Evolutionary conservation across 2,888 invertebrate genomes (phyloP).

Genomic region (Notodonta dromedarius): DNA sequence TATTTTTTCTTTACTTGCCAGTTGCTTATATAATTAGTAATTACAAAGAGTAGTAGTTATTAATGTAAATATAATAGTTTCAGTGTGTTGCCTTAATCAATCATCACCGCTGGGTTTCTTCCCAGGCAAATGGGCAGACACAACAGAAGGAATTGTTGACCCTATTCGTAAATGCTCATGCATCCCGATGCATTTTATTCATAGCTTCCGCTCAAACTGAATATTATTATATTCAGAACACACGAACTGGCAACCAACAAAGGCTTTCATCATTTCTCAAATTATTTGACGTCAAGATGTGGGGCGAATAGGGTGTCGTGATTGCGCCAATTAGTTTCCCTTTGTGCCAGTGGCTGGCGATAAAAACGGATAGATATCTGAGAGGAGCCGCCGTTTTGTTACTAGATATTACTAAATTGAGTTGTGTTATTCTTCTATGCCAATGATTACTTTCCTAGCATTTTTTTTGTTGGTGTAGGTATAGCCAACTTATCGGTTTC

Average conservation of each 20-base stretch:
- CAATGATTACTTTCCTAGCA: no score
- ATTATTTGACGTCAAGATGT: constrained; percentile 2
- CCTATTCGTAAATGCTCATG: no score
- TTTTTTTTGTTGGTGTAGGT: no score
- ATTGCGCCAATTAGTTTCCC: constrained; percentile 3
- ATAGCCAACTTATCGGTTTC: no score
- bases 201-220: neutral
- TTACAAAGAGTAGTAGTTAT: no score
- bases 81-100: no score
- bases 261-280: neutral
- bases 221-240: neutral
- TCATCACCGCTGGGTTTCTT: no score
- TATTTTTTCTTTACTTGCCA: no score
- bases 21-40: no score
- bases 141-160: no score
- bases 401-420: neutral
- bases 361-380: neutral
- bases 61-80: no score
- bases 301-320: neutral
- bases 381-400: neutral
- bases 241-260: neutral
- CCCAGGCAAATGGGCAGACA: no score
- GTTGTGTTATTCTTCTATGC: neutral
- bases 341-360: neutral
- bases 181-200: neutral